phyloP scores from a whole-genome alignment of 2,797 vertebrate genomes.

The Uromys caudimaculatus region DNA sequence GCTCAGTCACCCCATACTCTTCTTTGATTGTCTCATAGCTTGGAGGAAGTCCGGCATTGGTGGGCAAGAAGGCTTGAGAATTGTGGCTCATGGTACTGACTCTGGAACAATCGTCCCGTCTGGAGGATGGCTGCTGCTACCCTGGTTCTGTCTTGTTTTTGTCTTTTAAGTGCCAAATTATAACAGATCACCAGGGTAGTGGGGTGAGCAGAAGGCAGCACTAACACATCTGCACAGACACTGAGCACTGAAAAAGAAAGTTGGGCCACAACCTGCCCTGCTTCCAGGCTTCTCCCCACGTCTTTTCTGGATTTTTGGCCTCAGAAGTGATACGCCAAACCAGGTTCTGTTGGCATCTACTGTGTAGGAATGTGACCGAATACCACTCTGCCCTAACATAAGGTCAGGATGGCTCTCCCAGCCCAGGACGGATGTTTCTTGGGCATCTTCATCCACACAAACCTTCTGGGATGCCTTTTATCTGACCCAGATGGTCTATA shows the following conservation, averaged over 20 bases:
- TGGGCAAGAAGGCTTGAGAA: no score
- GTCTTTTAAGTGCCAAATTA: neutral
- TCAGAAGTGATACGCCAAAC: neutral
- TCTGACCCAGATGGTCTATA: conserved; percentile 86
- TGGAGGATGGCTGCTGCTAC: no score
- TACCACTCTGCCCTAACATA: neutral
- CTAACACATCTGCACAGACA: neutral
- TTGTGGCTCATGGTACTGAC: no score
- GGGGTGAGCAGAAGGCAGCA: neutral
- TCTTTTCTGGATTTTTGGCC: conserved; percentile 36
- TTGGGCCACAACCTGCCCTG: neutral
- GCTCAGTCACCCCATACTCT: no score
- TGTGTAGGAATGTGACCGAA: neutral
- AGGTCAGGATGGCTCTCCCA: neutral
- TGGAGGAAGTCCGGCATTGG: no score
- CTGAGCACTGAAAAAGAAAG: neutral
- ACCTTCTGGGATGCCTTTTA: conserved; percentile 78
- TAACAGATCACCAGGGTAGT: neutral
- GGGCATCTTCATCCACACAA: conserved; percentile 75
- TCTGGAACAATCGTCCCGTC: no score
- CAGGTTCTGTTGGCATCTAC: neutral
- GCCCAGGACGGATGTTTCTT: neutral
- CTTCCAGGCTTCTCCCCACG: neutral
- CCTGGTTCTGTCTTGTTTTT: neutral
- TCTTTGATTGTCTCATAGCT: no score